These are phyloP conservation scores for Tautogolabrus adspersus DNA, from an alignment of 2,113 vertebrate genomes.

Conservation along the genomic window DNA sequence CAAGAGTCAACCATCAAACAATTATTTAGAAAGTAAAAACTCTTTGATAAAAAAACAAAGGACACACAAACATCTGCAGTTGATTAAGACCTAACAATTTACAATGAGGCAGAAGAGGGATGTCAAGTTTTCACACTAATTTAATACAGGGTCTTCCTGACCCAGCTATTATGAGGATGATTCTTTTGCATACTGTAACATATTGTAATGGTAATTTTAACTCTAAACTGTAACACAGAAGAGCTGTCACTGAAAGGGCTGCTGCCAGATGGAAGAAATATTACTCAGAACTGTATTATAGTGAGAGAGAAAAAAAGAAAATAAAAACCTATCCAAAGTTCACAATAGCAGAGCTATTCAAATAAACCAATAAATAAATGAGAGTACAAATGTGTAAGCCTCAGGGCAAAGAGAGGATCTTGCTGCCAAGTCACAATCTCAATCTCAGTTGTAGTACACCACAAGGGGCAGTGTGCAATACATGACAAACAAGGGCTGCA, in stretches of 20 bases:
- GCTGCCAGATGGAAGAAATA: slow-evolving; percentile 68
- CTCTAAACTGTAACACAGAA: slow-evolving; percentile 41
- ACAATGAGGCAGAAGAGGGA: slow-evolving; percentile 74
- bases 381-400: slow-evolving; percentile 68
- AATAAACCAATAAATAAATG: slow-evolving; percentile 79
- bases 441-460: slow-evolving; percentile 55
- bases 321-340: slow-evolving; percentile 69
- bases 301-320: slow-evolving; percentile 60
- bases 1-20: slow-evolving; percentile 70
- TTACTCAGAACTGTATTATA: slow-evolving; percentile 46
- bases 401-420: slow-evolving; percentile 63
- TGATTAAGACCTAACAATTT: slow-evolving; percentile 77
- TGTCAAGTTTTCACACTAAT: slow-evolving; percentile 76
- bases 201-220: slow-evolving; percentile 65
- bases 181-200: slow-evolving; percentile 56
- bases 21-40: slow-evolving; percentile 82
- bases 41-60: slow-evolving; percentile 75
- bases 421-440: slow-evolving; percentile 68
- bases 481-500: slow-evolving; percentile 31
- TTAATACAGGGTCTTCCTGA: slow-evolving; percentile 63
- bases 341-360: slow-evolving; percentile 70
- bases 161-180: slow-evolving; percentile 53
- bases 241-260: slow-evolving; percentile 42
- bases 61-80: slow-evolving; percentile 74
- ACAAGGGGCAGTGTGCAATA: slow-evolving; percentile 69